phyloP scores from a whole-genome alignment of 1,140 invertebrate genomes.

The Trinorchestia longiramus region DNA sequence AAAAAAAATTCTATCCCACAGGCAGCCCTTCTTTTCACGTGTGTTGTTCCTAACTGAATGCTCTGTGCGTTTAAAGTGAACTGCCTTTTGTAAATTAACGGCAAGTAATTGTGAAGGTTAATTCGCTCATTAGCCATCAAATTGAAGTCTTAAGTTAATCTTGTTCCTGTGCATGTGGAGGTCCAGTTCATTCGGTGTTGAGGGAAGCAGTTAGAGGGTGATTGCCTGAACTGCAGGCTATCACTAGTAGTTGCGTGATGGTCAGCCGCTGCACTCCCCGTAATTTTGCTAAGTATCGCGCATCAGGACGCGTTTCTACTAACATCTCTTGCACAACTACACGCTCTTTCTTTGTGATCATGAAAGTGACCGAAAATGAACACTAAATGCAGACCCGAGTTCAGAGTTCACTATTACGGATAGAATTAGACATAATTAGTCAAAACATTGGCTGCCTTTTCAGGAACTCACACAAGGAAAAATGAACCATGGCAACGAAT shows the following conservation, averaged over 20 bases:
- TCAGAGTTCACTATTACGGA: neutral
- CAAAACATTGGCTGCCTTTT: neutral
- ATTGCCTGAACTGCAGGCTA: neutral
- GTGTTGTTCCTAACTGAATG: no score
- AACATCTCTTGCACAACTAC: neutral
- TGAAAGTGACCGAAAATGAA: neutral
- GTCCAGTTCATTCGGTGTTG: neutral
- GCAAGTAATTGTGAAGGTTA: neutral
- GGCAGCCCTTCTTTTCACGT: no score
- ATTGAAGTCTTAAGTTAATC: neutral
- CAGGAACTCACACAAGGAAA: neutral
- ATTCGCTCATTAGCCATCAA: neutral
- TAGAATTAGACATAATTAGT: neutral
- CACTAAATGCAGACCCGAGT: neutral
- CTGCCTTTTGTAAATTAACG: neutral
- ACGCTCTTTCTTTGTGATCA: slow-evolving; percentile 31
- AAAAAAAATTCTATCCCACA: no score
- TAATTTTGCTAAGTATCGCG: slow-evolving; percentile 30
- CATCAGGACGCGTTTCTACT: neutral
- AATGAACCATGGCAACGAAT: neutral
- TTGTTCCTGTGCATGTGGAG: neutral
- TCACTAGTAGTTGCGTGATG: neutral
- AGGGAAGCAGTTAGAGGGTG: neutral
- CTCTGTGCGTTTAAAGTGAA: no score
- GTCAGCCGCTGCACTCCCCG: neutral